Conservation (phyloP, 2,797 vertebrate genomes). For the Kryptopterus vitreolus region DNA sequence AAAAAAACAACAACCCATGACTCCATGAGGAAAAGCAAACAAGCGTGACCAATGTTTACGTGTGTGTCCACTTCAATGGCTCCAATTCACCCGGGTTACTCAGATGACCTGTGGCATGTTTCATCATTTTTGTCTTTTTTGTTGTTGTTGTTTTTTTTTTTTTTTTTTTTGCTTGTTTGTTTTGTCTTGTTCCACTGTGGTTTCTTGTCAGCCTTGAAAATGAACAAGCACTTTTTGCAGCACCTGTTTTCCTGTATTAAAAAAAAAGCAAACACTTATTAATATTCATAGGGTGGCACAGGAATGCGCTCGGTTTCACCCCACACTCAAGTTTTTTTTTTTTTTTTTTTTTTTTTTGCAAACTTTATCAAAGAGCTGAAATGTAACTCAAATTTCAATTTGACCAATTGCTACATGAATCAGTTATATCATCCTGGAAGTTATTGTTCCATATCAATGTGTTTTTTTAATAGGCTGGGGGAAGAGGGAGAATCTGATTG, state of each 20-base stretch:
- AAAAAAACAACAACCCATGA: too few relatives aligned
- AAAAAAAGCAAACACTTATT: constrained; percentile 19
- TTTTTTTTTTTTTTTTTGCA: constrained; percentile 4
- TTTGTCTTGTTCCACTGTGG: constrained; percentile 12
- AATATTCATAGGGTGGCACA: constrained; percentile 14
- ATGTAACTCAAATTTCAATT: constrained; percentile 14
- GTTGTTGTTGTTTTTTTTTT: background rate
- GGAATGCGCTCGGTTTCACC: background rate
- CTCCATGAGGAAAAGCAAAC: background rate
- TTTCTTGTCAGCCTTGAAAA: constrained; percentile 27
- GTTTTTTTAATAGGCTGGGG: constrained; percentile 9
- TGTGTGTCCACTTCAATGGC: background rate
- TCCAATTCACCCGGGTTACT: constrained; percentile 4
- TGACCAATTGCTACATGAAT: background rate
- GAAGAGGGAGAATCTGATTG: constrained; percentile 42
- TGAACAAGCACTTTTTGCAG: background rate
- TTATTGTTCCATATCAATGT: constrained; percentile 14
- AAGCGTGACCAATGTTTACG: background rate
- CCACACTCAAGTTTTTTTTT: constrained; percentile 11
- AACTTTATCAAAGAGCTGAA: background rate
- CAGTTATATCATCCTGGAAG: constrained; percentile 4
- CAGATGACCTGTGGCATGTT: constrained; percentile 14
- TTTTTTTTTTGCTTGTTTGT: background rate
- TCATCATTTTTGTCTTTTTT: background rate
- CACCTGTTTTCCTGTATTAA: constrained; percentile 29